Evolutionary conservation across 2,888 invertebrate species (phyloP).

Genomic region (Rhogogaster chlorosoma): DNA sequence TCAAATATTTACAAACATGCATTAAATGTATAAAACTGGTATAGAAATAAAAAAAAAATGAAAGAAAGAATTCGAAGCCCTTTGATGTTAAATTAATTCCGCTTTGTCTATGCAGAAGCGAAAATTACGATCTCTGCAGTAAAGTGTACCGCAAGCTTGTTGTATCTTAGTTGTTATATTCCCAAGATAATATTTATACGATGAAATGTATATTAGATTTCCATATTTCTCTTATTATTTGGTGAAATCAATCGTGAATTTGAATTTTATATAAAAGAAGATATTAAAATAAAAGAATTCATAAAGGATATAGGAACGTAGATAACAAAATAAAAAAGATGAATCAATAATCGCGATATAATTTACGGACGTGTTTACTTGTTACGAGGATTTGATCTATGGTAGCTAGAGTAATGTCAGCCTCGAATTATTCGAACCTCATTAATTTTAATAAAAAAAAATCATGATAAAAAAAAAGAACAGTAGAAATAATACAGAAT

Average conservation of each 20-base stretch:
- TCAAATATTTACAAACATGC: not conserved
- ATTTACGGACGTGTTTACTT: not conserved
- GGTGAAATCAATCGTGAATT: conserved; percentile 10
- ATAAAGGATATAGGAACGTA: not conserved
- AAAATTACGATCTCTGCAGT: not conserved
- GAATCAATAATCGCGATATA: not conserved
- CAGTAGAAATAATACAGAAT: too few species aligned
- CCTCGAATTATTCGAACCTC: not conserved
- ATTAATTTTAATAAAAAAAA: not conserved
- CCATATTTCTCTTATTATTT: not conserved
- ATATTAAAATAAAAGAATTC: not conserved
- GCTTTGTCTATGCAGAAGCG: not conserved
- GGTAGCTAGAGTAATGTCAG: not conserved
- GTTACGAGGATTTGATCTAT: not conserved
- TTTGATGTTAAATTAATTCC: not conserved
- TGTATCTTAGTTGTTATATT: not conserved
- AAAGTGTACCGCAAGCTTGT: not conserved
- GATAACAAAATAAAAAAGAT: not conserved
- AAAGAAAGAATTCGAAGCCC: not conserved
- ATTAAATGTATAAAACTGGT: not conserved
- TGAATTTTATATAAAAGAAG: not conserved
- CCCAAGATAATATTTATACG: not conserved
- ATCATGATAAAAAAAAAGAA: not conserved
- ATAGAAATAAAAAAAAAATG: not conserved
- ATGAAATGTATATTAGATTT: not conserved